phyloP scores from a whole-genome alignment of 2,797 vertebrate genomes.

The Chaetodon trifasciatus region DNA sequence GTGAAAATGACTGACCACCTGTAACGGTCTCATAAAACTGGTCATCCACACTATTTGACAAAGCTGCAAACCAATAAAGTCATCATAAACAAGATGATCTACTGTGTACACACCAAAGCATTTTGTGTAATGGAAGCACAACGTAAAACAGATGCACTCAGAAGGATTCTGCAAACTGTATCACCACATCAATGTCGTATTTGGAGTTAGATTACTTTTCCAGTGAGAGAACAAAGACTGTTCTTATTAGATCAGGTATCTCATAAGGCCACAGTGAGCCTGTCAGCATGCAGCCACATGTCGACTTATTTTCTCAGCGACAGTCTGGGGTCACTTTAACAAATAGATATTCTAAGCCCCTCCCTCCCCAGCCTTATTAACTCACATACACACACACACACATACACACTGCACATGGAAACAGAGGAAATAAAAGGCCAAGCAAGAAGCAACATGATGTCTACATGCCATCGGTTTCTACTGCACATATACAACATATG shows the following conservation, averaged over 20 bases:
- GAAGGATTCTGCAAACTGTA: conserved; percentile 3
- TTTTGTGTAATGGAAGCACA: conserved; percentile 23
- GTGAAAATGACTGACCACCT: not conserved
- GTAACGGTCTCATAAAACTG: not conserved
- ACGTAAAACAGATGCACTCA: conserved; percentile 21
- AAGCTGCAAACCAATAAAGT: not conserved
- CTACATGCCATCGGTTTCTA: conserved; percentile 15
- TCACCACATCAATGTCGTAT: conserved; percentile 9
- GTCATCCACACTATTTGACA: not conserved
- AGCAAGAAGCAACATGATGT: conserved; percentile 28
- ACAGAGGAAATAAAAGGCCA: not conserved
- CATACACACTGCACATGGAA: not conserved
- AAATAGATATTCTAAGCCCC: conserved; percentile 27
- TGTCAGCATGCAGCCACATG: conserved; percentile 16
- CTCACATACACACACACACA: not conserved
- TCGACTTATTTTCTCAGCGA: conserved; percentile 35
- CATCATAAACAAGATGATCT: not conserved
- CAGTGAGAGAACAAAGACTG: conserved; percentile 15
- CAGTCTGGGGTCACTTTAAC: conserved; percentile 51
- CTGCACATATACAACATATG: not conserved
- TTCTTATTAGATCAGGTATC: conserved; percentile 36
- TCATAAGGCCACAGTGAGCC: not conserved
- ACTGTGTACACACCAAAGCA: not conserved
- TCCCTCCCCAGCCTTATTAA: not conserved
- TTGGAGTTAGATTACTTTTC: conserved; percentile 30